These are phyloP conservation scores for Ornithoptera alexandrae DNA, from an alignment of 2,888 invertebrate genomes.

Conservation along the genomic window DNA sequence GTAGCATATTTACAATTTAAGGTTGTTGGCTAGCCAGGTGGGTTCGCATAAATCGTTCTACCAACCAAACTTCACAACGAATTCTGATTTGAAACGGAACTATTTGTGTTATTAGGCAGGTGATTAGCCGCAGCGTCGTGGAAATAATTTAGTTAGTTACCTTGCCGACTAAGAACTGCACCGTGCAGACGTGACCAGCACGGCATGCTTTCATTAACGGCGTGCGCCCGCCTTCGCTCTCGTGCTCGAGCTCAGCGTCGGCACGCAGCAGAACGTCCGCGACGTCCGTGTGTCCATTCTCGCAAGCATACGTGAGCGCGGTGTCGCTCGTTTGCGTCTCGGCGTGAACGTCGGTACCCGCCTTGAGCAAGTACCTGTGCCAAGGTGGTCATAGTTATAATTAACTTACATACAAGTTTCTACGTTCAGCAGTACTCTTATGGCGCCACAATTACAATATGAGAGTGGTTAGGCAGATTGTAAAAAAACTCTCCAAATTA, in stretches of 20 bases:
- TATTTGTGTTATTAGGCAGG: no score
- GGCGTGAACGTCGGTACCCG: slow-evolving; percentile 94
- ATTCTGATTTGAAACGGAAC: no score
- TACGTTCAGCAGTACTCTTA: no score
- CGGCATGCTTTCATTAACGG: slow-evolving; percentile 99
- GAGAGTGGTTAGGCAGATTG: no score
- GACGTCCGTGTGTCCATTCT: slow-evolving; percentile 99
- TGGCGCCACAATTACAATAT: no score
- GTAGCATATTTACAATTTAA: no score
- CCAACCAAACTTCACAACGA: no score
- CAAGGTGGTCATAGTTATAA: background rate
- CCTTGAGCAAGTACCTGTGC: slow-evolving; percentile 85
- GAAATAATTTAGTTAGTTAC: slow-evolving; percentile 35
- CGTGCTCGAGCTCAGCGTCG: slow-evolving; percentile 96
- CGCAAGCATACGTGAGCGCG: slow-evolving; percentile 98
- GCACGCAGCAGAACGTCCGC: slow-evolving; percentile 94
- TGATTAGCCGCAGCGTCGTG: background rate
- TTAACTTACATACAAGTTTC: background rate
- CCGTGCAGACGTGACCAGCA: slow-evolving; percentile 97
- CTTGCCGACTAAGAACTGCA: slow-evolving; percentile 95
- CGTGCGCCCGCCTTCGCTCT: slow-evolving; percentile 97
- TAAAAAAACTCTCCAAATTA: no score
- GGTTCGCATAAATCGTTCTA: no score
- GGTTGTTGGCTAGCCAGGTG: no score
- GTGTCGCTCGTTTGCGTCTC: slow-evolving; percentile 97